Base-by-base conservation (phyloP, 2,888 invertebrate species). In the Strigamia maritima region DNA sequence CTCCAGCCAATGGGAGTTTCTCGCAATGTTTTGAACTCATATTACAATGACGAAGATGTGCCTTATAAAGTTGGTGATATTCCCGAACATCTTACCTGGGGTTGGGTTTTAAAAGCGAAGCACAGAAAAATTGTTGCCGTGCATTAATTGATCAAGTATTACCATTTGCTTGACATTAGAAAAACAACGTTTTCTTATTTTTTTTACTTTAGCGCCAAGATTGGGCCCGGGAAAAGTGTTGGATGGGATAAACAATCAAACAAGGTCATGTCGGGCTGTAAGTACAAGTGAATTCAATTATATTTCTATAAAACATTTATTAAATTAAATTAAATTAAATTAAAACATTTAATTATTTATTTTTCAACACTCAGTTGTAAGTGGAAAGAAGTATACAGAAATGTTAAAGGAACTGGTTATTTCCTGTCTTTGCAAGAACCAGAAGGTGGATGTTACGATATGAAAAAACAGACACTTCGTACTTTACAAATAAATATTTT, bases 191-290 rank as follows among this genome's bases (percentile, higher is more conserved):
- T 60, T 28, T 26, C 16, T n/a, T 28, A 22, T 74, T 49, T 26
- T 77, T 75, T 74, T 49, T 76, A 24, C 75, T 83, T 88, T 79
- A 85, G 92, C 88, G 87, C 86, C 91, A 91, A 84, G 87, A 86
- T 82, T 90, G 91, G 88, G 90, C 92, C 1, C 89, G 90, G 86
- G 93, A 4, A 92, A 90, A 86, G 89, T 92, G 79, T 85, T 93
- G 38, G 94, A 94, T 28, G 94, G 94, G 2, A 84, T 94, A 0
- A 94, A 94, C 86, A 91, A 92, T 83, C 91, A 79, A 16, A n/a
- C n/a, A n/a, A n/a, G n/a, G n/a, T n/a, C n/a, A n/a, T 60, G 60
- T 60, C 60, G 14, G 60, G 60, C 19, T 60, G 60, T 60, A 60
- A 24, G 60, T 22, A 24, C 14, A 60, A n/a, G n/a, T n/a, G n/a